phyloP scores from a whole-genome alignment of 2,113 vertebrate genomes.

The Neomonachus schauinslandi region DNA sequence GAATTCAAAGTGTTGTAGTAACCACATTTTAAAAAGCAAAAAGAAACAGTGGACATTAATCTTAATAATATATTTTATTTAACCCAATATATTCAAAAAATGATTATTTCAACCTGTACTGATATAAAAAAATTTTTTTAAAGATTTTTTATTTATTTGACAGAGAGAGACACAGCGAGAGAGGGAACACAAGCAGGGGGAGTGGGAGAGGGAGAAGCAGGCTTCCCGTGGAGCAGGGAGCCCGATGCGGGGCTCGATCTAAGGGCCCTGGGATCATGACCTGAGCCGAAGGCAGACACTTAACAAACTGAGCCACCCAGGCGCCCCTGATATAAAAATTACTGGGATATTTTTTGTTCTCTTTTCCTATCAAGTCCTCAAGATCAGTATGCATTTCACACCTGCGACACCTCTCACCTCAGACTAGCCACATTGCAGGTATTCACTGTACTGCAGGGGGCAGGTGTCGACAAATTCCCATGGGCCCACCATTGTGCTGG shows the following conservation, averaged over 20 bases:
- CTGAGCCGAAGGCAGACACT: too few species aligned
- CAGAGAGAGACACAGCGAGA: too few species aligned
- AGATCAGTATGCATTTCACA: not conserved
- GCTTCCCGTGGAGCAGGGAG: too few species aligned
- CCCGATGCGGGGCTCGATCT: too few species aligned
- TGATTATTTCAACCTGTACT: not conserved
- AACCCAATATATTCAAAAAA: not conserved
- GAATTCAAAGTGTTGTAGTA: not conserved
- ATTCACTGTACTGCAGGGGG: rapidly evolving
- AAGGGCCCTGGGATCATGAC: too few species aligned
- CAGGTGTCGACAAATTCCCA: not conserved
- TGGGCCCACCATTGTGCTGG: too few species aligned
- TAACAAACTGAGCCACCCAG: too few species aligned
- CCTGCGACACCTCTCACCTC: not conserved
- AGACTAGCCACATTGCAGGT: not conserved
- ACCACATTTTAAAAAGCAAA: not conserved
- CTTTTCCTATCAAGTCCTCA: not conserved
- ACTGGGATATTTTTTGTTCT: not conserved
- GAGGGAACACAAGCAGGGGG: too few species aligned
- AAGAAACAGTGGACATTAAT: not conserved
- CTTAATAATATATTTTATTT: not conserved
- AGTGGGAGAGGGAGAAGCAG: too few species aligned
- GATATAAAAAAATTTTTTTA: not conserved
- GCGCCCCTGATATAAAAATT: not conserved
- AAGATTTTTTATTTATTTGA: too few species aligned